phyloP scores from a whole-genome alignment of 2,888 invertebrate species.

The Allophyes oxyacanthae region DNA sequence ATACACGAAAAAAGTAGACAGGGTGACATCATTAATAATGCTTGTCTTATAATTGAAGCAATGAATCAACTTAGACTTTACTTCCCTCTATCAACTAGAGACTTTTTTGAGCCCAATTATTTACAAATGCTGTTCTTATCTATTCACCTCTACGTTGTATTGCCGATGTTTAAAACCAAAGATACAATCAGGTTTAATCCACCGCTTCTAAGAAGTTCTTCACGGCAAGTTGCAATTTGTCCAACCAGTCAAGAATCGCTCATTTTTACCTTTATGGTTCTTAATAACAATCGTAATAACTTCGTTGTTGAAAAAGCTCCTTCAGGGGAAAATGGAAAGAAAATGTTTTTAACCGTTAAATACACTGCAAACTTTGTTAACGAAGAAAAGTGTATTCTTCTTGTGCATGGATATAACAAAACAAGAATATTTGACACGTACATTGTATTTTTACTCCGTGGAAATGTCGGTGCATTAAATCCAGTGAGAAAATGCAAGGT shows the following conservation, averaged over 20 bases:
- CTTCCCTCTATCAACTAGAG: constrained; percentile 85
- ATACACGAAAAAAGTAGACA: constrained; percentile 74
- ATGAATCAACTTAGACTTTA: constrained; percentile 88
- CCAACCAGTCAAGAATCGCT: constrained; percentile 81
- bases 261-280: constrained; percentile 71
- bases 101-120: constrained; percentile 87
- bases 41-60: constrained; percentile 86
- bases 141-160: constrained; percentile 86
- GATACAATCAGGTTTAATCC: constrained; percentile 81
- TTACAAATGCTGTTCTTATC: constrained; percentile 90
- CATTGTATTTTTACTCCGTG: constrained; percentile 75
- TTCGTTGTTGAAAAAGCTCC: constrained; percentile 79
- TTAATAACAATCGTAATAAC: constrained; percentile 74
- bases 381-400: constrained; percentile 72
- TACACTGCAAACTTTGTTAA: constrained; percentile 78
- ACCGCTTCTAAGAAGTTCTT: constrained; percentile 79
- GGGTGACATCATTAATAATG: constrained; percentile 87
- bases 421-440: constrained; percentile 84
- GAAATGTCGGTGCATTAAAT: constrained; percentile 69
- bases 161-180: constrained; percentile 86
- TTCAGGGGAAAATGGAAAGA: constrained; percentile 75
- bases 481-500: constrained; percentile 81
- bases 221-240: constrained; percentile 75
- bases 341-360: constrained; percentile 77
- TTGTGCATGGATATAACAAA: constrained; percentile 83